phyloP scores from a whole-genome alignment of 2,113 vertebrate species.

The Coracopsis vasa region DNA sequence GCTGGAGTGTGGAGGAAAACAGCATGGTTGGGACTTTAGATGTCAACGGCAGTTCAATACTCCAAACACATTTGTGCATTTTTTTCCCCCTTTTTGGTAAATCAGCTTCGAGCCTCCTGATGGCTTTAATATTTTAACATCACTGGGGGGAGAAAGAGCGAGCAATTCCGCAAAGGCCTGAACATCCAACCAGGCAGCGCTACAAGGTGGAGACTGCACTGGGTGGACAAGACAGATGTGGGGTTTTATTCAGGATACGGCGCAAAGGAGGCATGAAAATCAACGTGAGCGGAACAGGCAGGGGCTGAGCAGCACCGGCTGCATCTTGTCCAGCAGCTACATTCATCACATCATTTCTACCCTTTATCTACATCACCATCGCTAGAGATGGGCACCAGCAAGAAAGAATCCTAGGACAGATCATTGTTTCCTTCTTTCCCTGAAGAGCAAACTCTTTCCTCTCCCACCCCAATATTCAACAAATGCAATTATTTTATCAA shows the following conservation, averaged over 20 bases:
- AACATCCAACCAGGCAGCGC: not conserved
- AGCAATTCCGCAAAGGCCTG: constrained; percentile 6
- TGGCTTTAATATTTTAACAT: constrained; percentile 64
- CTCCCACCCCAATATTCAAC: not conserved
- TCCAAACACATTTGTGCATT: constrained; percentile 72
- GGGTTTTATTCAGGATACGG: not conserved
- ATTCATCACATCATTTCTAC: accelerated
- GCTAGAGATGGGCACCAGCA: not conserved
- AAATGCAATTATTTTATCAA: not conserved
- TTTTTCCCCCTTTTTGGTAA: constrained; percentile 45
- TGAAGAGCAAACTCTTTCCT: not conserved
- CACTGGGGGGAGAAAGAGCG: not conserved
- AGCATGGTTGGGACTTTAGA: constrained; percentile 81
- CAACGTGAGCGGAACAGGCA: not conserved
- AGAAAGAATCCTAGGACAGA: not conserved
- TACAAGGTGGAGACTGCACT: not conserved
- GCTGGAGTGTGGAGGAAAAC: constrained; percentile 86
- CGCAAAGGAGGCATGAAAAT: not conserved
- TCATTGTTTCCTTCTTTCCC: accelerated
- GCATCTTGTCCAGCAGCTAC: not conserved
- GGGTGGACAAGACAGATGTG: not conserved
- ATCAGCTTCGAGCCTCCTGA: constrained; percentile 63
- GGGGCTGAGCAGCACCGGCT: not conserved
- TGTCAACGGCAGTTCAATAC: constrained; percentile 76
- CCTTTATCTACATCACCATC: not conserved